Conservation (phyloP, 2,113 vertebrate species). For the Neofelis nebulosa region DNA sequence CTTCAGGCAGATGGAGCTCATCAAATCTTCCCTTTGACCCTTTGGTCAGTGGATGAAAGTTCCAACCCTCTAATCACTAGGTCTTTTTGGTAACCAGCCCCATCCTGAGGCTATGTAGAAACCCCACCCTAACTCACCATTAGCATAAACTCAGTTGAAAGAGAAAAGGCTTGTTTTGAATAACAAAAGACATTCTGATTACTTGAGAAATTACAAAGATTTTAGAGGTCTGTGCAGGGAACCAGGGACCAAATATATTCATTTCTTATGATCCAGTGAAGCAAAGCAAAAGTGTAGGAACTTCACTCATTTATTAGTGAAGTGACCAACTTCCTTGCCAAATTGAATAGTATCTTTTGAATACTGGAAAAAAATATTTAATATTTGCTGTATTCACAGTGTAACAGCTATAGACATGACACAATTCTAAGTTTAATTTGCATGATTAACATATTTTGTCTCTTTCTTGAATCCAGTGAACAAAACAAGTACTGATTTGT, state of each 20-base stretch:
- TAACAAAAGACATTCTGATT: background rate
- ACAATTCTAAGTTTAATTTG: background rate
- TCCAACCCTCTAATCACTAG: background rate
- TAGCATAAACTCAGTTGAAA: background rate
- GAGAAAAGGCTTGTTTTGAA: background rate
- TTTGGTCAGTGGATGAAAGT: background rate
- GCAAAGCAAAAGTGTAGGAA: background rate
- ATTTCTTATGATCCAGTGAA: background rate
- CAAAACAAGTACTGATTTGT: background rate
- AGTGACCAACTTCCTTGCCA: background rate
- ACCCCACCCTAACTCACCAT: too few relatives aligned
- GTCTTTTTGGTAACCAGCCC: background rate
- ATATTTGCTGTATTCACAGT: background rate
- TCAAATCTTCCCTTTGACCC: background rate
- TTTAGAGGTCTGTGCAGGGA: background rate
- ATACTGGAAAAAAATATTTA: background rate
- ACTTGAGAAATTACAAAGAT: background rate
- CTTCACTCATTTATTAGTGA: background rate
- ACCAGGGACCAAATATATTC: background rate
- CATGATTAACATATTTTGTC: background rate
- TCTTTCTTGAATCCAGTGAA: background rate
- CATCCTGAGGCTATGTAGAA: background rate
- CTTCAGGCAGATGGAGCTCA: background rate
- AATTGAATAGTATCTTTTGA: background rate
- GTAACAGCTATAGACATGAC: background rate